Conservation (phyloP, 2,797 vertebrate genomes). For the Sphenopsis melanotis region DNA sequence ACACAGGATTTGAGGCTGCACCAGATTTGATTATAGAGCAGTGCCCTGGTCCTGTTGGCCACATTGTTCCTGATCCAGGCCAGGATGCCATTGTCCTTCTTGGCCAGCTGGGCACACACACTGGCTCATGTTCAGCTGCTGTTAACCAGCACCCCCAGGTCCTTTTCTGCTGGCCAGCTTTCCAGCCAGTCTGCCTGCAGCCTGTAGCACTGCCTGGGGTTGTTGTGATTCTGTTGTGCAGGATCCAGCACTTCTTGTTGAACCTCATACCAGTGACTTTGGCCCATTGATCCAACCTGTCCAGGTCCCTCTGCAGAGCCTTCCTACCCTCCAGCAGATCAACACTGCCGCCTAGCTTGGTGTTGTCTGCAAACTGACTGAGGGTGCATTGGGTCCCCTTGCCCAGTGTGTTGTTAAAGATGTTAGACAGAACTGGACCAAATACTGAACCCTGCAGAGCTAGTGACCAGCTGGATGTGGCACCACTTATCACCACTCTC, state of each 20-base stretch:
- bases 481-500: background rate
- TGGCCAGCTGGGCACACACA: background rate
- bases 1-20: background rate
- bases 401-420: background rate
- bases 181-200: too few species aligned
- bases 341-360: rapidly evolving
- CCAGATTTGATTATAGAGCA: background rate
- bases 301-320: background rate
- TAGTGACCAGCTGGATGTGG: background rate
- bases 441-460: background rate
- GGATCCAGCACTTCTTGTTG: background rate
- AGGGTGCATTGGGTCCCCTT: background rate
- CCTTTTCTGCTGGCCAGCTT: background rate
- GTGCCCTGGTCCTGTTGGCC: background rate
- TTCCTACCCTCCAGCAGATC: background rate
- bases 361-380: background rate
- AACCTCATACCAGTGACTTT: background rate
- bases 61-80: background rate
- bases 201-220: too few species aligned
- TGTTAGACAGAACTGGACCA: background rate
- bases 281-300: background rate
- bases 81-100: background rate
- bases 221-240: background rate
- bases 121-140: background rate
- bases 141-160: background rate